These are phyloP conservation scores for Cyclophora punctaria DNA, from an alignment of 2,888 invertebrate genomes.

Conservation along the genomic window DNA sequence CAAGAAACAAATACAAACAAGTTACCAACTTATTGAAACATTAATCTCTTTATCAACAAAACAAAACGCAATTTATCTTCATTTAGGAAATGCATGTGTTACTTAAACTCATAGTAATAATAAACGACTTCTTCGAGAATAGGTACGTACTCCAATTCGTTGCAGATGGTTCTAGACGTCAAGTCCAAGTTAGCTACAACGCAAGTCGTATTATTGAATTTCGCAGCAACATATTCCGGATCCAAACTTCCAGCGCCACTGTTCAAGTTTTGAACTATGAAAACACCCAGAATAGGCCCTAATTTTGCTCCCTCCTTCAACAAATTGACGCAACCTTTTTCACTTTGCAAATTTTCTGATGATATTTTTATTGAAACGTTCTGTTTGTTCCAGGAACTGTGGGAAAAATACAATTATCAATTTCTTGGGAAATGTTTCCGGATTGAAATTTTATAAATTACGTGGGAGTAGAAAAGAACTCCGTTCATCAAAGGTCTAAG, in stretches of 20 bases:
- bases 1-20: too few species aligned
- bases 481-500: too few species aligned
- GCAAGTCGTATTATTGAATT: constrained; percentile 26
- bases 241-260: constrained; percentile 14
- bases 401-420: constrained; percentile 1
- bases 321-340: constrained; percentile 27
- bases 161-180: constrained; percentile 30
- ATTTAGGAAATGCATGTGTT: constrained; percentile 1
- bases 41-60: too few species aligned
- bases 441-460: neutral
- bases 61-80: neutral
- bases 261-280: constrained; percentile 27
- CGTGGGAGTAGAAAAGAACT: too few species aligned
- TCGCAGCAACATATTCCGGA: constrained; percentile 21
- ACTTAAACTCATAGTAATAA: neutral
- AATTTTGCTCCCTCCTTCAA: constrained; percentile 28
- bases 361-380: constrained; percentile 22
- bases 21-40: too few species aligned
- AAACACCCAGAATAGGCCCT: constrained; percentile 35
- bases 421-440: neutral
- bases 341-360: constrained; percentile 25
- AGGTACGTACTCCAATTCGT: constrained; percentile 26
- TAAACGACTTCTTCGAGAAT: constrained; percentile 1
- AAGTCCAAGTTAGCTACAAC: constrained; percentile 36
- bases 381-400: constrained; percentile 33